Percentiles rank a stretch among this genome's conserved stretches.
Conservation (phyloP, 1,140 invertebrate species). For the Nymphalis io region DNA sequence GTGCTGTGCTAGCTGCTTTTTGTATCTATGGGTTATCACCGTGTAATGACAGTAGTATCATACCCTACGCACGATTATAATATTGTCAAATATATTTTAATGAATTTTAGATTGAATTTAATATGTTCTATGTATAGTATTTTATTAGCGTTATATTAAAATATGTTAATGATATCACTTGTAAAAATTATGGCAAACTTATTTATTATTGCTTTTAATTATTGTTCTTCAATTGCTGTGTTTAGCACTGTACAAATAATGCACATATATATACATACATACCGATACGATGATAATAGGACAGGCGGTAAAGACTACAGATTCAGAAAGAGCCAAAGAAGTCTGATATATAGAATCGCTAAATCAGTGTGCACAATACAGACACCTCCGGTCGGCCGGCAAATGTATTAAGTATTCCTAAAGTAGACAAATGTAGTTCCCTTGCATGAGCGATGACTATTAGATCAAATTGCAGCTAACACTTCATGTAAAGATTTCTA, state of each 20-base stretch:
- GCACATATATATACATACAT: slow-evolving; percentile 53
- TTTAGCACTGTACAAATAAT: slow-evolving; percentile 73
- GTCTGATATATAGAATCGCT: slow-evolving; percentile 14
- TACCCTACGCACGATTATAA: slow-evolving; percentile 63
- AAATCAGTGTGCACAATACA: neutral
- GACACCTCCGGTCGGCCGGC: neutral
- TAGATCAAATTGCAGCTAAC: slow-evolving; percentile 79
- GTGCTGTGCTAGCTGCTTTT: slow-evolving; percentile 81
- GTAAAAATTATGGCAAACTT: slow-evolving; percentile 42
- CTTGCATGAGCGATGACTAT: slow-evolving; percentile 74
- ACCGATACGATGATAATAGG: neutral
- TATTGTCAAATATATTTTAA: slow-evolving; percentile 28
- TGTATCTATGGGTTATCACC: slow-evolving; percentile 80
- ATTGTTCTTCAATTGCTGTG: slow-evolving; percentile 55
- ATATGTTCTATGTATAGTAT: slow-evolving; percentile 29
- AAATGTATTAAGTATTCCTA: slow-evolving; percentile 15
- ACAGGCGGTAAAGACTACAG: neutral
- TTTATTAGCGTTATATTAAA: slow-evolving; percentile 14
- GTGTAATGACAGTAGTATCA: slow-evolving; percentile 69
- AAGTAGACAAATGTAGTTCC: slow-evolving; percentile 41
- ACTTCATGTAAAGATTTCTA: slow-evolving; percentile 64
- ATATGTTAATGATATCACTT: slow-evolving; percentile 31
- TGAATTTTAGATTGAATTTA: slow-evolving; percentile 27
- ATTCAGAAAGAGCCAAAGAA: slow-evolving; percentile 22
- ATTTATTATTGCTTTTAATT: slow-evolving; percentile 53